Base-by-base conservation (phyloP, 1,140 invertebrate species). In the Meteorus sp. region DNA sequence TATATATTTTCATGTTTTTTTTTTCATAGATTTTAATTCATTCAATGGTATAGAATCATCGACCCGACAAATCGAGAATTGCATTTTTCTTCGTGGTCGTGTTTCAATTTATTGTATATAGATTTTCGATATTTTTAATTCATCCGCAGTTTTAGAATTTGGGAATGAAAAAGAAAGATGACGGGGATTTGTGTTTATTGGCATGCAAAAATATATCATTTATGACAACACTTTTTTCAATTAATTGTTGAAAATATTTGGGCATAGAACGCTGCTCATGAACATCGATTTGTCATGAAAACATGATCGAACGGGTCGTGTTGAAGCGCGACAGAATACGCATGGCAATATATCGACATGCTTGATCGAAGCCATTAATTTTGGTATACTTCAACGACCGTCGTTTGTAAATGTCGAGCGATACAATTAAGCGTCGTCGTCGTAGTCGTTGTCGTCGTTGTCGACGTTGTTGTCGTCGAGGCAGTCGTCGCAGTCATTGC, bases 321-420 rank as follows among this genome's bases (percentile, higher is more conserved):
- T 60, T 3, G 33, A 55, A 8, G 31, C 41, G 33, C 20, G 45
- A 45, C 13, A 48, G 41, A 55, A 51, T 41, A 51, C 19, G 35
- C 35, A 20, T 22, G 19, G 44, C 22, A 15, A 51, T 33, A n/a
- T n/a, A 56, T 27, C 23, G 48, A 48, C 52, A 47, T 54, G 27
- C 29, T 25, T 50, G 29, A 51, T 56, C 54, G 39, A n/a, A 54
- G 43, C 54, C 54, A 61, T 61, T 48, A 61, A 56, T 61, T 61
- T 39, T 61, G 45, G 35, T 41, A 27, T 31, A 50, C 48, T 20
- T 37, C 33, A 47, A 43, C 44, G 59, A 8, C 22, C 23, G 54
- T 61, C 59, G 35, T 56, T 61, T 56, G 27, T 56, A 44, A 61
- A 61, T 43, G 37, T 56, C 53, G 15, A 23, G 33, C 22, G 54